Percentiles rank a stretch among this genome's conserved stretches.
Evolutionary conservation across 64 coral and sea anemone species (phyloP).

Genomic region (Actinia equina): DNA sequence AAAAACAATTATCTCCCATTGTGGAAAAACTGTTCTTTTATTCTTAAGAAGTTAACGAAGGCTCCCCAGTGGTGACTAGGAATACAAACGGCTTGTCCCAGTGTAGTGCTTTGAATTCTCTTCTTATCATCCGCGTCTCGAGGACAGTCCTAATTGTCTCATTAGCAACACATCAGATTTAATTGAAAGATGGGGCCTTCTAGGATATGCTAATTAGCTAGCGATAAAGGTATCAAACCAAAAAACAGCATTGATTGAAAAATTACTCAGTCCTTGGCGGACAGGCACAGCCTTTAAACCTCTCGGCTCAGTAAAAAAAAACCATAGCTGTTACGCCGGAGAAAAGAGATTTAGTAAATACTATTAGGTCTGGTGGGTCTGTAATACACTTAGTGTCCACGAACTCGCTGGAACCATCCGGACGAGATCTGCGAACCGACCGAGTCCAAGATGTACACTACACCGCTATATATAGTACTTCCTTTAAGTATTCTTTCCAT

Average conservation of each 20-base stretch:
- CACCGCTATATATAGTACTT: neutral
- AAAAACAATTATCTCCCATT: neutral
- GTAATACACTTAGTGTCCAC: too few species aligned
- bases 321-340: neutral
- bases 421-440: neutral
- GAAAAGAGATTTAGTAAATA: neutral
- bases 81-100: neutral
- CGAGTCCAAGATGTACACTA: neutral
- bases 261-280: neutral
- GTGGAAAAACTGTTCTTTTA: neutral
- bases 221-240: neutral
- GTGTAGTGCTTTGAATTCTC: constrained; percentile 10
- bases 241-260: neutral
- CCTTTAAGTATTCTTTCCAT: constrained; percentile 23
- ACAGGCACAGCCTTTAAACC: neutral
- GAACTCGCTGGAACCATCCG: too few species aligned
- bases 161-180: constrained; percentile 12
- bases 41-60: neutral
- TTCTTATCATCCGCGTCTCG: neutral
- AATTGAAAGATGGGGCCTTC: neutral
- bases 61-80: neutral
- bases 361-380: neutral
- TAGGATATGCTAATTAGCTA: neutral
- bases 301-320: neutral
- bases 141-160: neutral